Base-by-base conservation (phyloP, 1,140 invertebrate genomes). In the Polyergus mexicanus region DNA sequence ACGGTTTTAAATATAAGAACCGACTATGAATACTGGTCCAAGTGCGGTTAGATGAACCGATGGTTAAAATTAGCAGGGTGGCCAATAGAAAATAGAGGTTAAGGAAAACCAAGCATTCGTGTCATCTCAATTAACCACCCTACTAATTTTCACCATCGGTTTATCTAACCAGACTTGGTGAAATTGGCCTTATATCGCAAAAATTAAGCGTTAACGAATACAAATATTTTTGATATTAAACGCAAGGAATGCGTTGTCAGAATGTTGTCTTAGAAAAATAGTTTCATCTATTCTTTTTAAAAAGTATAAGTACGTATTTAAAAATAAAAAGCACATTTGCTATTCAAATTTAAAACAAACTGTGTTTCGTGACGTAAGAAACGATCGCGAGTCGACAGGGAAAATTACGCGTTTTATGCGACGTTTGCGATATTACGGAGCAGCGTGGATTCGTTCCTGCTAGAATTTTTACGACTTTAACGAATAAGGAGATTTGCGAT, bases 131-230 rank as follows among this genome's bases (percentile, higher is more conserved):
- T 28, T 28, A 0, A 28, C 25, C 0, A 28, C 25, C 25, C 25
- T 28, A 1, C 25, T 28, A 28, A 28, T 0, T 28, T 28, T 28
- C 0, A 28, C 25, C 25, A 1, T 28, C 25, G 25, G 25, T 28
- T 28, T 1, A 28, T 28, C 25, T 28, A 28, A 28, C 25, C 25
- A 28, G 25, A 28, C 25, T 28, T 28, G 25, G 25, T 28, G 25
- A 28, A 28, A 28, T 0, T 28, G 25, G 25, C 25, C 25, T 1
- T 28, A 28, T 28, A 77, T 3, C n/a, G 11, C 0, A 60, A 38
- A 32, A 62, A 77, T 86, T 78, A 87, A 69, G 5, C 54, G 4
- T 51, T 28, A 38, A 8, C 7, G 3, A 51, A 51, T 19, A 16
- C 47, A 16, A 51, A 51, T 44, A 19, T 51, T 72, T 71, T 71